A percentile compares a stretch with the other conserved stretches of the same genome.
phyloP scores from a whole-genome alignment of 2,888 invertebrate species.

The Scaptomyza flava region DNA sequence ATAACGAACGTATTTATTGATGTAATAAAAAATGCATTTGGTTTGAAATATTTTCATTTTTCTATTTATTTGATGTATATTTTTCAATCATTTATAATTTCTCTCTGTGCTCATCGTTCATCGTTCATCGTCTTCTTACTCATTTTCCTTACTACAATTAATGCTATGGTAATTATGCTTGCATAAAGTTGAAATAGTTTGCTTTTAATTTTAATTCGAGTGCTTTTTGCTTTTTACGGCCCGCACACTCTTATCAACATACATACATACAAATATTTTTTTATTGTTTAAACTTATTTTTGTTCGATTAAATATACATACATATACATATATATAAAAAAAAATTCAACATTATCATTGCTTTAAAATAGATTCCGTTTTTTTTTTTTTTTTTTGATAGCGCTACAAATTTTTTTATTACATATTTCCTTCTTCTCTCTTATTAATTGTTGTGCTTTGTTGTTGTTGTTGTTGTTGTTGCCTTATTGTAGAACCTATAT shows the following conservation, averaged over 20 bases:
- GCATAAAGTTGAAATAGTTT: conserved; percentile 64
- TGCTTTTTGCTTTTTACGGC: conserved; percentile 9
- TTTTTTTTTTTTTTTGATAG: conserved; percentile 13
- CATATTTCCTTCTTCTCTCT: neutral
- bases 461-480: conserved; percentile 22
- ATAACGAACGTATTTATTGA: too few species aligned
- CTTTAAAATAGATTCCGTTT: conserved; percentile 67
- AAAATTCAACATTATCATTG: conserved; percentile 58
- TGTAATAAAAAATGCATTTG: conserved; percentile 18
- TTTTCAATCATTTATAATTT: conserved; percentile 25
- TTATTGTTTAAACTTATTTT: conserved; percentile 36
- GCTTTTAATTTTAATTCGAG: conserved; percentile 51
- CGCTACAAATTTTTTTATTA: conserved; percentile 16
- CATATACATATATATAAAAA: conserved; percentile 44
- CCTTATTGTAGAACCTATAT: conserved; percentile 19
- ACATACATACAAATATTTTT: conserved; percentile 16
- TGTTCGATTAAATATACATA: conserved; percentile 39
- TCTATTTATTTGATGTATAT: conserved; percentile 68
- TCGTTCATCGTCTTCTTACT: conserved; percentile 6
- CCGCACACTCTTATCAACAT: conserved; percentile 44
- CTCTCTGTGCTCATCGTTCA: conserved; percentile 19
- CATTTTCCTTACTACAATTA: conserved; percentile 35
- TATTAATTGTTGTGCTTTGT: conserved; percentile 21
- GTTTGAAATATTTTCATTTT: conserved; percentile 71
- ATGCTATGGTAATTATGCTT: conserved; percentile 58